Evolutionary conservation across 2,888 invertebrate genomes (phyloP).

Genomic region (Xestia xanthographa): DNA sequence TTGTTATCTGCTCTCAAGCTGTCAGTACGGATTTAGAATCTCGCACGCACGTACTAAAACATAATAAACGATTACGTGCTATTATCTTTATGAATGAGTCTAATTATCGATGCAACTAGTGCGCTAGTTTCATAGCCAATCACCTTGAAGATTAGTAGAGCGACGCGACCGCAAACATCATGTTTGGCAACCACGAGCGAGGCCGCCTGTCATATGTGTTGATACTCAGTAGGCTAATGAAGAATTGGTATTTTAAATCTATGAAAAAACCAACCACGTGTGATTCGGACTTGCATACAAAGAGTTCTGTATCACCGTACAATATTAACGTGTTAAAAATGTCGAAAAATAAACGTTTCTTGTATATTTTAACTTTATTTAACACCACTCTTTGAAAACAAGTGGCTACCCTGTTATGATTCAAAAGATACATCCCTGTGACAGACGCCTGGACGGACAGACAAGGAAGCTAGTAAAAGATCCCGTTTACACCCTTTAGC

Average conservation of each 20-base stretch:
- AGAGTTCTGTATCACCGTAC: neutral
- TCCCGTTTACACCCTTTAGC: neutral
- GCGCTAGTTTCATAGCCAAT: slow-evolving; percentile 69
- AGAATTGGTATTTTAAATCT: slow-evolving; percentile 12
- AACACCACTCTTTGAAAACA: neutral
- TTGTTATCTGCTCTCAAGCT: slow-evolving; percentile 28
- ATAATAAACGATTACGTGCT: slow-evolving; percentile 55
- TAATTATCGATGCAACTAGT: slow-evolving; percentile 65
- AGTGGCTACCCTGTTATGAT: neutral
- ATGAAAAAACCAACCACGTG: neutral
- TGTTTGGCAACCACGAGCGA: slow-evolving; percentile 83
- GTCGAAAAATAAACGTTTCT: neutral
- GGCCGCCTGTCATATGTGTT: slow-evolving; percentile 66
- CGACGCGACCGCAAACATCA: slow-evolving; percentile 82
- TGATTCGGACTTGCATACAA: neutral
- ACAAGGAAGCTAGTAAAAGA: neutral
- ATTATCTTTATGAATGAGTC: slow-evolving; percentile 62
- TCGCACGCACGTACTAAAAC: slow-evolving; percentile 29
- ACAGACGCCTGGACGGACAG: neutral
- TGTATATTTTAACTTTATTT: neutral
- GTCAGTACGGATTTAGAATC: slow-evolving; percentile 16
- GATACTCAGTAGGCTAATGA: slow-evolving; percentile 35
- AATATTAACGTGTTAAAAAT: neutral
- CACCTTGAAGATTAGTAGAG: slow-evolving; percentile 86
- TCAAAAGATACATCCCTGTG: neutral